phyloP scores from a whole-genome alignment of 2,113 vertebrate species.

The Myotis davidii region DNA sequence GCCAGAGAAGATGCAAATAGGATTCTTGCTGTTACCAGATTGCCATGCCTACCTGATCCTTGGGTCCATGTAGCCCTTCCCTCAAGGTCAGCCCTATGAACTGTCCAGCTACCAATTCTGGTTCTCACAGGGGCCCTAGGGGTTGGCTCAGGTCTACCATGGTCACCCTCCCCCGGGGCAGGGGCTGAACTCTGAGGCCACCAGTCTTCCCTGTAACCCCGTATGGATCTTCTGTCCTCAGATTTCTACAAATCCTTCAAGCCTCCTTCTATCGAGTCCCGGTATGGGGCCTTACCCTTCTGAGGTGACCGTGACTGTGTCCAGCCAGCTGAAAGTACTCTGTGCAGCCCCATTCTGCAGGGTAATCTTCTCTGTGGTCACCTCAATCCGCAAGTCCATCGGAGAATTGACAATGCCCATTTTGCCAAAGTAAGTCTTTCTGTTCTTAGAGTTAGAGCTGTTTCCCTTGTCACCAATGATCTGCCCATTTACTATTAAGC shows the following conservation, averaged over 20 bases:
- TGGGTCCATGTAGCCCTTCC: background rate
- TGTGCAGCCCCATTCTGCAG: constrained; percentile 84
- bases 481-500: constrained; percentile 93
- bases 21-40: background rate
- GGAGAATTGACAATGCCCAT: constrained; percentile 90
- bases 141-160: background rate
- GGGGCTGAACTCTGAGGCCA: background rate
- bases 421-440: constrained; percentile 93
- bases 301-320: constrained; percentile 84
- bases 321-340: constrained; percentile 89
- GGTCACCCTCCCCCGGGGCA: background rate
- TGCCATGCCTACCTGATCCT: background rate
- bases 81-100: background rate
- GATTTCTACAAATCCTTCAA: background rate
- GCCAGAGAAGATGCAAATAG: background rate
- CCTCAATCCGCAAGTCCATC: constrained; percentile 87
- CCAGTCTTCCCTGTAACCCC: background rate
- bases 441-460: constrained; percentile 76
- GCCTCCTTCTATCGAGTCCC: background rate
- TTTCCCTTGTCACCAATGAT: constrained; percentile 91
- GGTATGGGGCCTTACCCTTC: constrained; percentile 83
- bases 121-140: background rate
- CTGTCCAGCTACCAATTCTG: background rate
- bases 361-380: constrained; percentile 89
- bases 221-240: background rate